These are phyloP conservation scores for Copidosoma aretas DNA, from an alignment of 2,888 invertebrate species.

Conservation along the genomic window DNA sequence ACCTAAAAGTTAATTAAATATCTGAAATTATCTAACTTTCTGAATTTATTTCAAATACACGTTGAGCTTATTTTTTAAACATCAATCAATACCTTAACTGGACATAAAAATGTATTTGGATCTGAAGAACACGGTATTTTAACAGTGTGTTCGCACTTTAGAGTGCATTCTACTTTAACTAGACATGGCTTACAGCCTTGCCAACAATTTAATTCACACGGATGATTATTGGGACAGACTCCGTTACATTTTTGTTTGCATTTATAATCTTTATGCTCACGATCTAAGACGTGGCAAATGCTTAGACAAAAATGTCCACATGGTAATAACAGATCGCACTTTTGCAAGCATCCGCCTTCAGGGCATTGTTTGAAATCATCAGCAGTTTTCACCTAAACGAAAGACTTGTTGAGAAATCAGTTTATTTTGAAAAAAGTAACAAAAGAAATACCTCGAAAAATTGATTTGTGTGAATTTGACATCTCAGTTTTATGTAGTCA, in stretches of 20 bases:
- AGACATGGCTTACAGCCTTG: neutral
- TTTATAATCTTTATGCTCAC: neutral
- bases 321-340: neutral
- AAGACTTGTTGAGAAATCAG: neutral
- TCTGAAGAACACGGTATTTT: neutral
- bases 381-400: neutral
- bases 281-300: neutral
- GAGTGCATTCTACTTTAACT: neutral
- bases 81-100: neutral
- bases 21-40: neutral
- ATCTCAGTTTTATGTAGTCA: neutral
- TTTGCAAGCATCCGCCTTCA: slow-evolving; percentile 17
- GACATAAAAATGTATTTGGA: neutral
- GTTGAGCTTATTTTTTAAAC: too few species aligned
- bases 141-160: neutral
- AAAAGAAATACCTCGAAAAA: neutral
- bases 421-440: neutral
- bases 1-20: slow-evolving; percentile 1
- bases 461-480: slow-evolving; percentile 5
- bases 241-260: neutral
- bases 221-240: neutral
- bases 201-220: neutral
- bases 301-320: neutral
- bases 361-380: slow-evolving; percentile 19
- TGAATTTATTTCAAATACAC: too few species aligned